Base-by-base conservation (phyloP, 2,888 invertebrate genomes). In the Myopa tessellatipennis region DNA sequence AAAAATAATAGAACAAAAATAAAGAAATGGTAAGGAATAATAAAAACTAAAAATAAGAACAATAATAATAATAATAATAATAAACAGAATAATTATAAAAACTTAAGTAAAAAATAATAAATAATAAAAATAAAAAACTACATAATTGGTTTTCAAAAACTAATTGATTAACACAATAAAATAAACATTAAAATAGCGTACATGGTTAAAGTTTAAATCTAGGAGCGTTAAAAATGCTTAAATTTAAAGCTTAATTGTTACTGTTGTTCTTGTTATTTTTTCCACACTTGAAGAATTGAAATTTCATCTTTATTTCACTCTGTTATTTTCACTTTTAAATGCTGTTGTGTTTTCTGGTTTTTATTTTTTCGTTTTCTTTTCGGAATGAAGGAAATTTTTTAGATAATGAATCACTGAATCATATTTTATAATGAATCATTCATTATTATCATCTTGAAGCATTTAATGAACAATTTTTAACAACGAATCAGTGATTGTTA, bases 31-130 rank as follows among this genome's bases (percentile, higher is more conserved):
- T 55, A n/a, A 16, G 1, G 10, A 55, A 55, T 55, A 55, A n/a
- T 55, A 55, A 55, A n/a, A 26, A 26, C 26, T n/a, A n/a, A 55
- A 55, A 55, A 55, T 50, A 65, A 74, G 45, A 34, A 63, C 18
- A 14, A 26, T 40, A 18, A 34, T n/a, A 65, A 73, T 55, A 67
- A 73, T 55, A 67, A 58, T 45, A 52, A 55, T 65, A 74, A 55
- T 36, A 74, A 34, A 67, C 68, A 63, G 55, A 26, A 26, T 26
- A 26, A 26, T 26, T 1, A 26, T 26, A 26, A 26, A 26, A 26
- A 26, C 26, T 26, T 26, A 26, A 26, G 2, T 26, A 26, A 26
- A 26, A 26, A 26, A 26, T 26, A 26, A 26, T 26, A 26, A 26
- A 26, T 26, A 26, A 26, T 26, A 26, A 26, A 26, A 26, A 26